Percentiles rank a stretch among this genome's conserved stretches.
Evolutionary conservation across 1,140 invertebrate species (phyloP).

Genomic region (Penaeus vannamei): DNA sequence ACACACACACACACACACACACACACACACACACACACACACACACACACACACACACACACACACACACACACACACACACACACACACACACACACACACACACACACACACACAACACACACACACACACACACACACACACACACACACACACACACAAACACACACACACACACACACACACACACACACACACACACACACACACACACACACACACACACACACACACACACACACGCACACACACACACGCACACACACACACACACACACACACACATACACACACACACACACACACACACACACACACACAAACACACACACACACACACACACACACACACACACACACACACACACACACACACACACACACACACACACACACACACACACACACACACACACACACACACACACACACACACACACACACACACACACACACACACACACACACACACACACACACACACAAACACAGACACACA

Average conservation of each 20-base stretch:
- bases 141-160: constrained; percentile 22
- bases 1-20: neutral
- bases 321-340: neutral
- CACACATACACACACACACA: neutral
- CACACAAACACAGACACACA: too few relatives aligned
- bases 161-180: neutral
- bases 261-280: neutral
- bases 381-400: neutral
- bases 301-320: neutral
- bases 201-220: neutral
- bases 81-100: neutral
- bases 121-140: constrained; percentile 20
- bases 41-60: neutral
- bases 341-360: neutral
- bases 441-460: too few relatives aligned
- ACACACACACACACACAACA: constrained; percentile 6
- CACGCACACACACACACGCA: neutral
- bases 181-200: neutral
- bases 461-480: too few relatives aligned
- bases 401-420: neutral
- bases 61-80: neutral
- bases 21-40: neutral
- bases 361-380: neutral
- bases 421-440: too few relatives aligned
- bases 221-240: neutral